Conservation (phyloP, 2,888 invertebrate genomes). For the Ophioninae sp. region DNA sequence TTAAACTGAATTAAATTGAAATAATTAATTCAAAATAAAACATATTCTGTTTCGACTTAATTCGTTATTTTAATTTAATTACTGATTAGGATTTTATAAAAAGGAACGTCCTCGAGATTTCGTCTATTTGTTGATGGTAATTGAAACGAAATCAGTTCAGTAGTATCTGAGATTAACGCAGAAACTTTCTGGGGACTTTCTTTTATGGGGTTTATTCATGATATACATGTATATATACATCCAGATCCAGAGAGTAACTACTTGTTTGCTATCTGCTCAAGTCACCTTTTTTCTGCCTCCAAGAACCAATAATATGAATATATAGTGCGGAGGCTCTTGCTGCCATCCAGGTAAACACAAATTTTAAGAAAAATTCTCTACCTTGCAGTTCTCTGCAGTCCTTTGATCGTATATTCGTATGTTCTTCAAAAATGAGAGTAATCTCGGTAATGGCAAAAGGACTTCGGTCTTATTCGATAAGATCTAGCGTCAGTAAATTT, state of each 20-base stretch:
- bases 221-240: background rate
- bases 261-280: background rate
- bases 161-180: too few relatives aligned
- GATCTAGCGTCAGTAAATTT: background rate
- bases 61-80: too few relatives aligned
- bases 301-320: background rate
- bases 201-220: too few relatives aligned
- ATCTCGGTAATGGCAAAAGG: background rate
- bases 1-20: too few relatives aligned
- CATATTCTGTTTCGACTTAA: too few relatives aligned
- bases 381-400: background rate
- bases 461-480: slow-evolving; percentile 1
- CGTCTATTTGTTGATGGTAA: too few relatives aligned
- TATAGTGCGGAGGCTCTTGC: background rate
- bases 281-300: background rate
- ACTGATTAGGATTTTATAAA: too few relatives aligned
- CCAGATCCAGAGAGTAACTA: background rate
- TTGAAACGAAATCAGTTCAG: too few relatives aligned
- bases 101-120: too few relatives aligned
- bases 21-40: too few relatives aligned
- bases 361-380: slow-evolving; percentile 1
- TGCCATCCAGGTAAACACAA: slow-evolving; percentile 7
- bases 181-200: too few relatives aligned
- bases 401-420: slow-evolving; percentile 17
- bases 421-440: slow-evolving; percentile 6